Base-by-base conservation (phyloP, 2,113 vertebrate species). In the Gorsachius goisagi region DNA sequence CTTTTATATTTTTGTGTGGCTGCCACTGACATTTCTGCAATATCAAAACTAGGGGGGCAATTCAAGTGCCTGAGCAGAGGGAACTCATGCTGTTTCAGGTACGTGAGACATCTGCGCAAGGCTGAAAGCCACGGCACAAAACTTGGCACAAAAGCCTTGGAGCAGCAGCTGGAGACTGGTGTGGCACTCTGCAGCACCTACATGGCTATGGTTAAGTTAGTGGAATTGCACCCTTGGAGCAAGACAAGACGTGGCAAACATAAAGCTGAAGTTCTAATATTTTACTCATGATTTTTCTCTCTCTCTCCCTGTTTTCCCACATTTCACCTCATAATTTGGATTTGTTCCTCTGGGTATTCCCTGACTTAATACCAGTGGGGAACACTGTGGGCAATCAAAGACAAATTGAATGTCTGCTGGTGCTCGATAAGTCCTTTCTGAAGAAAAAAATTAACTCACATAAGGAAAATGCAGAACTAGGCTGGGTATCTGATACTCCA, bases 141-240 rank as follows among this genome's bases (percentile, higher is more conserved):
- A 66, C 16, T 9, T 91, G 49, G 63, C 27, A 32, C 33, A 13
- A 35, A 39, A 17, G 45, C 21, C 39, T 88, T 86, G 45, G 32
- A 53, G 5, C 50, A 79, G 63, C 62, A 88, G 19, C 49, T 49
- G 82, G 28, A n/a, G 64, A 11, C 13, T 17, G 14, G 12, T 63
- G 26, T 9, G 52, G 41, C 5, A 8, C n/a, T 24, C 30, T 50
- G 3, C 5, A 60, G 47, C 52, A 68, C 33, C 35, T 82, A 1
- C 10, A 2, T 3, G 28, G n/a, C 28, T 37, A 6, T 1, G 6
- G 6, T 33, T 20, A 49, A 33, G 11, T 41, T 39, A 41, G 0
- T 0, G 5, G 67, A 58, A 45, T 79, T 4, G 2, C 12, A 63
- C 2, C 11, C 75, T 69, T 0, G 0, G 24, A 49, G 24, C 37